Base-by-base conservation (phyloP, 2,113 vertebrate genomes). In the Pongo pygmaeus region DNA sequence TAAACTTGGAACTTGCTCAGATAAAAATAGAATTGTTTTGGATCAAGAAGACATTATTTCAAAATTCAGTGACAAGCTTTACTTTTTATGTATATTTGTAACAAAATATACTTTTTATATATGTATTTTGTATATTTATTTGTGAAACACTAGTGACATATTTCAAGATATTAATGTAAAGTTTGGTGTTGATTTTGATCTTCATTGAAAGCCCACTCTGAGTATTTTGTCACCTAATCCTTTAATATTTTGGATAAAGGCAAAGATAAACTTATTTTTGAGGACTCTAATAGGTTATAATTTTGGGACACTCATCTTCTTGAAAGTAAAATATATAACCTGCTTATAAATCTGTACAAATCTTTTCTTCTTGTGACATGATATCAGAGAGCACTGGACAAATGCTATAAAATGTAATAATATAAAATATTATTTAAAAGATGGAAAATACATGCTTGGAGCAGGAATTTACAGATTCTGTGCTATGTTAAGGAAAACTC, bases 231-330 rank as follows among this genome's bases (percentile, higher is more conserved):
- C 88, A 94, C 86, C 61, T 91, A 97, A 97, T 96, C 85, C 32
- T 93, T 98, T 94, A 98, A 97, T 12, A 11, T 89, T 95, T 97
- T 88, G 16, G 83, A 72, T 80, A 92, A 93, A 96, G 79, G 69
- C 72, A 93, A 96, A 97, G 89, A 64, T 85, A 97, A 92, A 91
- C 46, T 96, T 98, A 92, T 86, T 46, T 97, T 30, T n/a, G 89
- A 93, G 81, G 10, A 70, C 18, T 84, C 14, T 93, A 96, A 93
- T 69, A 87, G 61, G 57, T 86, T 93, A 35, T 35, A 81, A 84
- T 94, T 64, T 70, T 96, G 43, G 48, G 23, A 96, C 55, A 57
- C 46, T 32, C 64, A 81, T 97, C 32, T 61, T n/a, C 75, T 75
- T 95, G 93, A 87, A 64, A 88, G 84, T 52, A 95, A 27, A 96